Percentiles rank a stretch among this genome's conserved stretches.
Conservation (phyloP, 2,113 vertebrate species). For the Rhipidura dahli region DNA sequence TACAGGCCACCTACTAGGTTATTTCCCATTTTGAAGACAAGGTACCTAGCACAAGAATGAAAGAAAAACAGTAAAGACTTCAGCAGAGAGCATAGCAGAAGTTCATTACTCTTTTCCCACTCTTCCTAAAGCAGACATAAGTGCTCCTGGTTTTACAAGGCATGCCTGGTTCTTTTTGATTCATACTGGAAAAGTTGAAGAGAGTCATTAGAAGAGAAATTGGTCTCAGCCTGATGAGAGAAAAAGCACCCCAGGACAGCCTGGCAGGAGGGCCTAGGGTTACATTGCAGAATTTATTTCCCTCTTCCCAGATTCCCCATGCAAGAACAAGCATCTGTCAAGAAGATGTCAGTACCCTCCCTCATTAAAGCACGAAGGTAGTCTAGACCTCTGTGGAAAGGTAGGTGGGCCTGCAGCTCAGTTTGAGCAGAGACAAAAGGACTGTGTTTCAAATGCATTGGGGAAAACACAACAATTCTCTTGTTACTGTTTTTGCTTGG, state of each 20-base stretch:
- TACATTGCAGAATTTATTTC: background rate
- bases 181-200: background rate
- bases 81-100: background rate
- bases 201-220: background rate
- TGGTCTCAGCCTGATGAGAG: background rate
- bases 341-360: background rate
- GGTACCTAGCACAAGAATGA: background rate
- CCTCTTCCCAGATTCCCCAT: background rate
- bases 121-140: background rate
- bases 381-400: background rate
- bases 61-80: background rate
- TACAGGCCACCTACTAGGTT: background rate
- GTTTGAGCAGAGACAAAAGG: background rate
- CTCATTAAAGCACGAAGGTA: background rate
- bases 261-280: background rate
- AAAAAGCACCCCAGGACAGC: background rate
- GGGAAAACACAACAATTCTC: background rate
- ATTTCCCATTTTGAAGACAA: background rate
- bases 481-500: conserved; percentile 18
- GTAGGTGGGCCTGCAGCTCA: background rate
- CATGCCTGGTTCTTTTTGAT: background rate
- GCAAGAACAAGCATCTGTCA: background rate
- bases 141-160: background rate
- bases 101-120: background rate
- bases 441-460: background rate